These are phyloP conservation scores for Panurus biarmicus DNA, from an alignment of 2,113 vertebrate genomes.

Conservation along the genomic window DNA sequence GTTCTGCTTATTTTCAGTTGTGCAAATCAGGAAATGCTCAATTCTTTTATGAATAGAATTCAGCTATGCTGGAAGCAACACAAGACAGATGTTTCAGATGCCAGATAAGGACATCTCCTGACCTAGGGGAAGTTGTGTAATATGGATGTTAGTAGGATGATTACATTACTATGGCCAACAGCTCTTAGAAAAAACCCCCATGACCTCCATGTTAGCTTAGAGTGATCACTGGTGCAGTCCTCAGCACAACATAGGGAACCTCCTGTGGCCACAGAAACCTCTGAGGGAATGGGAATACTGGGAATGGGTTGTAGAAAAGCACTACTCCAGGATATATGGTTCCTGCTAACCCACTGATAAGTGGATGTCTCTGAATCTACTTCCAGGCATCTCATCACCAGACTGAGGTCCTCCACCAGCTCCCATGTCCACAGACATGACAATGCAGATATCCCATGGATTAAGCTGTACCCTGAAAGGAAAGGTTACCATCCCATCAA, in stretches of 20 bases:
- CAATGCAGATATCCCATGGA: neutral
- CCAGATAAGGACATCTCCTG: slow-evolving; percentile 12
- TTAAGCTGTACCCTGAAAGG: neutral
- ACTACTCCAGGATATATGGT: neutral
- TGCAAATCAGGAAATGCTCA: neutral
- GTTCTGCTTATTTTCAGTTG: neutral
- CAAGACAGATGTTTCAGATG: slow-evolving; percentile 17
- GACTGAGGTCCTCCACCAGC: neutral
- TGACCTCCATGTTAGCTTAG: neutral
- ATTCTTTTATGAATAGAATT: neutral
- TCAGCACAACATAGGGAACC: neutral
- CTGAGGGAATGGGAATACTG: neutral
- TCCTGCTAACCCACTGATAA: neutral
- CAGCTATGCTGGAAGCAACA: neutral
- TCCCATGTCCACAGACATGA: neutral
- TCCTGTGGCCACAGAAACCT: neutral
- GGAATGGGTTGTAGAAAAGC: neutral
- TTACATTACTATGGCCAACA: neutral
- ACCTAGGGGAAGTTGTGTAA: slow-evolving; percentile 31
- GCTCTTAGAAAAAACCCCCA: neutral
- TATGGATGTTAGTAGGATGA: neutral
- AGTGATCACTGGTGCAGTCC: neutral
- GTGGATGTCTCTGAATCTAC: neutral
- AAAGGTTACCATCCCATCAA: neutral
- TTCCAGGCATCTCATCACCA: neutral